Conservation (phyloP, 2,113 vertebrate genomes). For the Stigmatopora argus region DNA sequence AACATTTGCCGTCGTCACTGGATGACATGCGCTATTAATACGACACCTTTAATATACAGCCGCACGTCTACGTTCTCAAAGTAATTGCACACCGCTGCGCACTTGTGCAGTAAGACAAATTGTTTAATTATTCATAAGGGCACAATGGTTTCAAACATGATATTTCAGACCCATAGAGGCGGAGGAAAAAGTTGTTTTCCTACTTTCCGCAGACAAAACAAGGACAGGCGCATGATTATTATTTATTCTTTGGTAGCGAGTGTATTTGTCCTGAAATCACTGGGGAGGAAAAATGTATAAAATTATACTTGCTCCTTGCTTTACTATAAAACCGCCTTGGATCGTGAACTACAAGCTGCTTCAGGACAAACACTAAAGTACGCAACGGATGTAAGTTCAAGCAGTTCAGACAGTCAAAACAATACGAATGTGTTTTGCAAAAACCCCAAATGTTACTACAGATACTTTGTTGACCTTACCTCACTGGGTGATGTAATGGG, state of each 20-base stretch:
- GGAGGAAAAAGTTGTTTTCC: background rate
- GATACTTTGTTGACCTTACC: too few species aligned
- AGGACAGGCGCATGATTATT: background rate
- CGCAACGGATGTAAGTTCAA: too few species aligned
- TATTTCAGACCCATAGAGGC: constrained; percentile 17
- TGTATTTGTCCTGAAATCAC: background rate
- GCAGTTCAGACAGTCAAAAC: background rate
- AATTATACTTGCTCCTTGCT: background rate
- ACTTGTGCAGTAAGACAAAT: background rate
- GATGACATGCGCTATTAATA: background rate
- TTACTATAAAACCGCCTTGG: background rate
- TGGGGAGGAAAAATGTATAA: background rate
- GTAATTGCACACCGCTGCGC: background rate
- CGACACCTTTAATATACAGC: background rate
- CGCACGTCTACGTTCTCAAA: background rate
- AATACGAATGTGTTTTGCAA: background rate
- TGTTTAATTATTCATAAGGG: constrained; percentile 4
- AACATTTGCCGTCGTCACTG: background rate
- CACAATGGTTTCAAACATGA: background rate
- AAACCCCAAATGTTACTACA: background rate
- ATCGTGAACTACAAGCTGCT: background rate
- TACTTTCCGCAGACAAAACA: background rate
- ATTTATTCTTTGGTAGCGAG: background rate
- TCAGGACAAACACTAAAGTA: background rate
- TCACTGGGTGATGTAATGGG: too few species aligned